Evolutionary conservation across 2,797 vertebrate genomes (phyloP), one percentile per base, ranked within the genome.

Genomic region (Cossypha polioptera): DNA sequence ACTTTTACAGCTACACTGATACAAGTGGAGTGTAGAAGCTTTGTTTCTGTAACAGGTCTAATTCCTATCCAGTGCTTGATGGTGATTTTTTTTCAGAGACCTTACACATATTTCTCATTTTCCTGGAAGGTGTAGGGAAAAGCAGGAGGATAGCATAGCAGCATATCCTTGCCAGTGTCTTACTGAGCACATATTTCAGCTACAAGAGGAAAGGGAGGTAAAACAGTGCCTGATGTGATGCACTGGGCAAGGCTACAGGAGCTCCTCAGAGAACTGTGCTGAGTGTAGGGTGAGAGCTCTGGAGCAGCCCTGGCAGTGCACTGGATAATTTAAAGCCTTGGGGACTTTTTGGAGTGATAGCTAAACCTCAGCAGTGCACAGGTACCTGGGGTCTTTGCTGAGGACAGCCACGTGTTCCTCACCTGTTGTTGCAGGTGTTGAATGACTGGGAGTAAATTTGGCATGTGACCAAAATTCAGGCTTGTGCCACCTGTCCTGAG

Each of bases 51-150:
- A 38, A 50, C 65, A 55, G 2, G 4, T 24, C 22, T 67, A 26
- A 83, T 54, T 81, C 28, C 29, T 51, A 43, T 28, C 11, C 33
- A 31, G 11, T 53, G 9, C 17, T 55, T n/a, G 25, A 73, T 40
- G 28, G 12, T 33, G 12, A 0, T 0, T 0, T 10, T 29, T 62
- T 62, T 67, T 24, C 33, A 22, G 38, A 35, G 59, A 22, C 22
- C 6, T 47, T 42, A 43, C 2, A 7, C 1, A 0, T 50, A 50
- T 69, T 90, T 86, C 19, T 87, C 20, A 66, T 31, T 57, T 88
- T 88, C 13, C 61, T 80, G 45, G 50, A 55, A 67, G 28, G 9
- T 5, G 0, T 3, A 61, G 10, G 24, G n/a, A 38, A 85, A 83
- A 80, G 22, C 6, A 77, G n/a, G 18, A 48, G 11, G 48, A 19